Evolutionary conservation across 2,797 vertebrate genomes (phyloP).

Genomic region (Halcyon leucocephala): DNA sequence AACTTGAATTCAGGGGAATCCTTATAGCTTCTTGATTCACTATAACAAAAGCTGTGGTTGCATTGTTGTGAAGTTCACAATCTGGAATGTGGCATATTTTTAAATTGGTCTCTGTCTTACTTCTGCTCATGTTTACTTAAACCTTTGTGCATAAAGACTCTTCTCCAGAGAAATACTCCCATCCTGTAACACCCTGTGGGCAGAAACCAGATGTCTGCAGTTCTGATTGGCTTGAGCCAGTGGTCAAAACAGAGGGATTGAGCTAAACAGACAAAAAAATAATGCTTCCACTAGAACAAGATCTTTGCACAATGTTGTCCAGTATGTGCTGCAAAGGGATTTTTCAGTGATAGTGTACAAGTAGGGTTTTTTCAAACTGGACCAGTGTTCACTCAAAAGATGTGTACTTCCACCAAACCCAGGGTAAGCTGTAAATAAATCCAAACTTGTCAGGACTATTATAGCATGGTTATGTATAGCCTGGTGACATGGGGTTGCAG

Average conservation of each 20-base stretch:
- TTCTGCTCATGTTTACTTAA: neutral
- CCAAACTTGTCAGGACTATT: neutral
- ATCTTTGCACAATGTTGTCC: neutral
- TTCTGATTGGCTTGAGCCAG: neutral
- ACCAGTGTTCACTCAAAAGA: neutral
- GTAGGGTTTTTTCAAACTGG: neutral
- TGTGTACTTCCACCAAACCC: neutral
- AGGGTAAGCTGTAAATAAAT: neutral
- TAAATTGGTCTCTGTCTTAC: neutral
- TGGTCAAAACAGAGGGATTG: neutral
- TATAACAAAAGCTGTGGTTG: neutral
- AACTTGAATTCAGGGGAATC: neutral
- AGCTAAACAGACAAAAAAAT: neutral
- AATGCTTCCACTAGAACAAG: neutral
- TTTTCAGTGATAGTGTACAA: neutral
- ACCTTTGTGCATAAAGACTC: neutral
- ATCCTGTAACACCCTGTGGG: rapidly evolving
- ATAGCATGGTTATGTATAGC: neutral
- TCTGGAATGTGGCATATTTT: neutral
- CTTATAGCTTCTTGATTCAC: neutral
- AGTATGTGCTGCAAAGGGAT: neutral
- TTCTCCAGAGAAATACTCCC: neutral
- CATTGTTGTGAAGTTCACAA: neutral
- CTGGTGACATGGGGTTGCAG: neutral
- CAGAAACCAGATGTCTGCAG: neutral